Conservation (phyloP, 2,113 vertebrate species). For the Leucopsar rothschildi region DNA sequence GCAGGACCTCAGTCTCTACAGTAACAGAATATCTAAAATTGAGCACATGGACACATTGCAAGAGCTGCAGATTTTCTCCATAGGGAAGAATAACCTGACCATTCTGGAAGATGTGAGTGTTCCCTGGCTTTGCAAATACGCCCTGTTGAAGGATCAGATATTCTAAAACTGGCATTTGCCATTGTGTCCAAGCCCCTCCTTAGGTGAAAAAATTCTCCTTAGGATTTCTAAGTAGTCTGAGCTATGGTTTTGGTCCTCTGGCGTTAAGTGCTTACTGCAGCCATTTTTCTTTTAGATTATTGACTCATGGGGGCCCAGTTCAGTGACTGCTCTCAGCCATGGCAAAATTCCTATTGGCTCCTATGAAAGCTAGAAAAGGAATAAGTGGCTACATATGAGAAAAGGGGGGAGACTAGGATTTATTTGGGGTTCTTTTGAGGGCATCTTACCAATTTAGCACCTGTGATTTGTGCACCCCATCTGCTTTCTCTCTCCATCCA, state of each 20-base stretch:
- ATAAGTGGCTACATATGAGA: neutral
- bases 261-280: neutral
- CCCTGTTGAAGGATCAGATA: neutral
- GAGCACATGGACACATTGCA: conserved; percentile 83
- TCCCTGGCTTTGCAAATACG: neutral
- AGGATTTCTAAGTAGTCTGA: neutral
- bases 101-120: conserved; percentile 82
- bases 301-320: neutral
- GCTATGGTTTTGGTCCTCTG: neutral
- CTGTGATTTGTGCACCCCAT: neutral
- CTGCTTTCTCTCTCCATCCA: neutral
- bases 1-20: conserved; percentile 85
- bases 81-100: conserved; percentile 83
- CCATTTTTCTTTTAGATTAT: neutral
- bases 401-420: neutral
- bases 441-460: neutral
- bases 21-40: conserved; percentile 84
- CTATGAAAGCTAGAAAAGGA: neutral
- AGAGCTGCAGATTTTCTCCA: conserved; percentile 81
- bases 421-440: neutral
- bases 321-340: neutral
- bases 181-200: neutral
- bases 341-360: neutral
- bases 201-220: neutral
- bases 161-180: neutral